These are phyloP conservation scores for Pungitius pungitius DNA, from an alignment of 2,113 vertebrate species.

Conservation along the genomic window DNA sequence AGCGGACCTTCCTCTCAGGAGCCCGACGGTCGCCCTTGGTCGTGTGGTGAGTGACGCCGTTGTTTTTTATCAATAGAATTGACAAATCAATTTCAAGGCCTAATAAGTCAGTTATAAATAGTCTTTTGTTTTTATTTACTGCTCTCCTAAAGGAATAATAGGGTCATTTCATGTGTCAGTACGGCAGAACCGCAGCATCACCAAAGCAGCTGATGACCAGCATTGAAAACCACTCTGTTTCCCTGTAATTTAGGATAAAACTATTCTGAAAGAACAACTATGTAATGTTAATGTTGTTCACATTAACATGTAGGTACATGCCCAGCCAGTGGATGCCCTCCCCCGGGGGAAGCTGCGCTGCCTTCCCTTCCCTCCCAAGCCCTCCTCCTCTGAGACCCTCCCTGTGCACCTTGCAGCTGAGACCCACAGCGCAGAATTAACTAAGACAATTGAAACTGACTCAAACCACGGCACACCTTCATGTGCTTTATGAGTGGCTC, in stretches of 20 bases:
- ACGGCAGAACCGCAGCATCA: not conserved
- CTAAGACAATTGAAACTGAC: conserved; percentile 75
- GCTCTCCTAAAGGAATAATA: not conserved
- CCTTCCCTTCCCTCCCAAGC: conserved; percentile 47
- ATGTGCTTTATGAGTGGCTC: not conserved
- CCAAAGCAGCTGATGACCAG: not conserved
- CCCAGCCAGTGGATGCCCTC: conserved; percentile 37
- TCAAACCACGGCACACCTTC: conserved; percentile 22
- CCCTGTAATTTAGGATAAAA: conserved; percentile 5
- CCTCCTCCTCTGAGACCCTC: conserved; percentile 72
- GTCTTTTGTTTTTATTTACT: conserved; percentile 1
- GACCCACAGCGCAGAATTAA: conserved; percentile 77
- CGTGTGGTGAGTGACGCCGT: conserved; percentile 64
- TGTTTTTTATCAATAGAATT: not conserved
- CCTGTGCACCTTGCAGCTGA: conserved; percentile 77
- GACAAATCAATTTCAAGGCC: not conserved
- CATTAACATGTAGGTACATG: conserved; percentile 60
- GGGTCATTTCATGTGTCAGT: not conserved
- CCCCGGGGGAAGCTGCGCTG: conserved; percentile 60
- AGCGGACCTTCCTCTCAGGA: conserved; percentile 34
- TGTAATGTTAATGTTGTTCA: conserved; percentile 40
- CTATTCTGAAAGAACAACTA: conserved; percentile 8
- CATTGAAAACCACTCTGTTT: not conserved
- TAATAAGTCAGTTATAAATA: not conserved
- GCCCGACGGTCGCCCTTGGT: conserved; percentile 10